Evolutionary conservation across 1,140 invertebrate species (phyloP).

Genomic region (Samia ricini): DNA sequence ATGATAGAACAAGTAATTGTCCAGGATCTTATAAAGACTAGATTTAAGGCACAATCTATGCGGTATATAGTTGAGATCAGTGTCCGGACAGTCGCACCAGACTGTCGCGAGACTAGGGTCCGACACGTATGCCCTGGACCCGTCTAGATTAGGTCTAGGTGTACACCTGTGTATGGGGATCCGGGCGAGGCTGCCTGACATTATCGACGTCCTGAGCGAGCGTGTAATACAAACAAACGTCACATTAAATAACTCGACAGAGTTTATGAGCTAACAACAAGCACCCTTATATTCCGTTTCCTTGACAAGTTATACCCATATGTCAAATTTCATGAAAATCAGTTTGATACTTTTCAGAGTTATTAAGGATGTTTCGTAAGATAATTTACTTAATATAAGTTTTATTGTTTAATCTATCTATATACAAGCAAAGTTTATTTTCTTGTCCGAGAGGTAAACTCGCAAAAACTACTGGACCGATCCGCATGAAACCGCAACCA

Average conservation of each 20-base stretch:
- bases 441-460: too few relatives aligned
- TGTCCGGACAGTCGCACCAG: constrained; percentile 59
- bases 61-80: constrained; percentile 49
- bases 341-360: too few relatives aligned
- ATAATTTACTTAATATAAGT: too few relatives aligned
- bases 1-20: constrained; percentile 63
- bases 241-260: not conserved
- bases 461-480: too few relatives aligned
- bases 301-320: too few relatives aligned
- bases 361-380: too few relatives aligned
- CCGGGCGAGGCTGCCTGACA: constrained; percentile 69
- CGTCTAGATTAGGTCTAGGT: not conserved
- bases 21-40: constrained; percentile 44
- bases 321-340: too few relatives aligned
- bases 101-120: constrained; percentile 27
- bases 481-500: too few relatives aligned
- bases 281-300: too few relatives aligned
- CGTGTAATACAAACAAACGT: constrained; percentile 30
- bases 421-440: too few relatives aligned
- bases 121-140: constrained; percentile 15
- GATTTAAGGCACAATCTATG: constrained; percentile 57
- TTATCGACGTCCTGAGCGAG: constrained; percentile 69
- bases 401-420: too few relatives aligned
- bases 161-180: constrained; percentile 76
- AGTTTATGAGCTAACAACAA: too few relatives aligned